phyloP scores from a whole-genome alignment of 2,888 invertebrate genomes.

The Aspidiotus destructor region DNA sequence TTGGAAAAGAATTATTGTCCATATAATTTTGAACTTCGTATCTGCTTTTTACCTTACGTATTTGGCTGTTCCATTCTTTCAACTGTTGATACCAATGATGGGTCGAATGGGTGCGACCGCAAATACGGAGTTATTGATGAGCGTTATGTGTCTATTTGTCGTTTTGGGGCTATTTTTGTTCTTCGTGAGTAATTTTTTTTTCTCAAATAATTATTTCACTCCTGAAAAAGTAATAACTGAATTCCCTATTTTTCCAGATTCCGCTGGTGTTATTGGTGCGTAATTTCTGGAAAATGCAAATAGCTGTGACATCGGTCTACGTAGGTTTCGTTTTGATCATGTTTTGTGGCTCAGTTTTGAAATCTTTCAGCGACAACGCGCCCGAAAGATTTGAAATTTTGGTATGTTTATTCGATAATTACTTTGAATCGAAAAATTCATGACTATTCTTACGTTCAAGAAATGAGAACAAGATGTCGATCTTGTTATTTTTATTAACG shows the following conservation, averaged over 20 bases:
- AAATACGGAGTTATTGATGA: not conserved
- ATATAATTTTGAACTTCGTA: not conserved
- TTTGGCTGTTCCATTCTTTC: conserved; percentile 4
- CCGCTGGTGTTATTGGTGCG: conserved; percentile 20
- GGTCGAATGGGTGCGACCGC: not conserved
- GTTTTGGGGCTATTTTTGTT: not conserved
- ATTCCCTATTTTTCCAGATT: conserved; percentile 6
- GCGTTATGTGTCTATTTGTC: conserved; percentile 7
- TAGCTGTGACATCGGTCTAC: conserved; percentile 11
- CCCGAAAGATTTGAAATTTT: conserved; percentile 16
- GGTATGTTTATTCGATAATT: conserved; percentile 1
- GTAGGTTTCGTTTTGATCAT: conserved; percentile 7
- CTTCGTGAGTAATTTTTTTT: not conserved
- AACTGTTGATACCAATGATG: conserved; percentile 1
- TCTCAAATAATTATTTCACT: not conserved
- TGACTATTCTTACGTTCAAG: not conserved
- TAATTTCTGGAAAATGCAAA: conserved; percentile 26
- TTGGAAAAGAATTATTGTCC: not conserved
- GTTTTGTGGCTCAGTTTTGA: not conserved
- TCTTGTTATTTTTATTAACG: not conserved
- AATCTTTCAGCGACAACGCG: conserved; percentile 11
- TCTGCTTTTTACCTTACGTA: not conserved
- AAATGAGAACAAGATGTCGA: too few relatives aligned
- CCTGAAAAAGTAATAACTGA: not conserved
- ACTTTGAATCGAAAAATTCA: not conserved